Evolutionary conservation across 53 echinoderm and acorn worm genomes (phyloP), one percentile per base, ranked within the genome.

Genomic region (Crossaster papposus): DNA sequence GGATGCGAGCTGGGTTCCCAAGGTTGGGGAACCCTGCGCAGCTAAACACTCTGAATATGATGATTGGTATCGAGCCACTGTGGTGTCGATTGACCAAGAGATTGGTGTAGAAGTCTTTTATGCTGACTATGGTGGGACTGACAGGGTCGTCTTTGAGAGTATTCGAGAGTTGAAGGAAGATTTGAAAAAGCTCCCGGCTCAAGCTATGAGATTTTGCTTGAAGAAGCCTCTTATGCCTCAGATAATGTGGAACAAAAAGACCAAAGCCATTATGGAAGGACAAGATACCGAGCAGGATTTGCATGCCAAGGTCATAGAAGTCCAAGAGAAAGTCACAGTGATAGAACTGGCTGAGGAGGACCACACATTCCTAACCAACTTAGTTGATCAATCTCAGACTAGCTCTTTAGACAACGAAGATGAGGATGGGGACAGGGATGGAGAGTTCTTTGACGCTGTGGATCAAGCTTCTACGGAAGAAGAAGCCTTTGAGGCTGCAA

Each of bases 111-210:
- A 87, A 36, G 87, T 87, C 29, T 87, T 76, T 63, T 87, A 87
- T 63, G 87, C 87, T 0, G 96, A 99, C 83, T 99, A 99, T 80
- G 99, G 99, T 24, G 96, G 96, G 64, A 86, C 93, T 0, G 99
- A 99, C 78, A 54, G 85, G 18, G 78, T 95, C 15, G 33, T 68
- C 23, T 30, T 74, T 17, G 64, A 72, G 24, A 64, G 92, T 23
- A 54, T 99, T 54, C 91, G 89, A 38, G 75, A 64, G 51, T 80
- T 99, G 51, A 79, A 74, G 1, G 89, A 81, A 0, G 80, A 93
- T 35, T 89, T 99, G 65, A 65, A 44, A 72, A 26, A 78, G 22
- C 65, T 93, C 33, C 94, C 93, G 51, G 91, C 93, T 3, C 96
- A 93, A 82, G 93, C 93, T 15, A 71, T 99, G n/a, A 44, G 79